phyloP scores from a whole-genome alignment of 1,140 invertebrate species.

The Neotoxoptera formosana region DNA sequence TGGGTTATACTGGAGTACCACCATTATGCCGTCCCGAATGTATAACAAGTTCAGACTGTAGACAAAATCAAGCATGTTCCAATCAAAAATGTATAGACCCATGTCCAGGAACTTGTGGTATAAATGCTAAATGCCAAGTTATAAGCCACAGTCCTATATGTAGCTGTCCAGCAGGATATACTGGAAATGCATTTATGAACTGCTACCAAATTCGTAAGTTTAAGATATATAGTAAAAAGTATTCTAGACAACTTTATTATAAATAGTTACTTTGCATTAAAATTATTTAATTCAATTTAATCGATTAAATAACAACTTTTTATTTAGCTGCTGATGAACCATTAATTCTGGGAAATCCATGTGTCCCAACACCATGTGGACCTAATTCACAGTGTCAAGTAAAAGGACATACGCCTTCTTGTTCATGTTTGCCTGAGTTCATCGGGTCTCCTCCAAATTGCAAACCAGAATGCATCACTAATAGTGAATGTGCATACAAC shows the following conservation, averaged over 20 bases:
- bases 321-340: conserved; percentile 60
- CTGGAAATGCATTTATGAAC: conserved; percentile 76
- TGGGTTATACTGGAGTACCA: conserved; percentile 65
- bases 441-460: conserved; percentile 72
- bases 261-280: background rate
- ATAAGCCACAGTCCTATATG: conserved; percentile 73
- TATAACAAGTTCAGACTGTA: conserved; percentile 67
- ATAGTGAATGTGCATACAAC: conserved; percentile 72
- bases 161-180: conserved; percentile 71
- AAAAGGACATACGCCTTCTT: conserved; percentile 70
- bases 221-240: background rate
- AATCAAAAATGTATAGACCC: conserved; percentile 69
- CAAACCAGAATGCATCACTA: conserved; percentile 72
- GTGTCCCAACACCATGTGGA: conserved; percentile 69
- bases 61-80: conserved; percentile 67
- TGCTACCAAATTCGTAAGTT: conserved; percentile 70
- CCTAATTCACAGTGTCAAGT: conserved; percentile 70
- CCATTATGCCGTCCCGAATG: conserved; percentile 68
- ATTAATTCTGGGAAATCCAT: conserved; percentile 63
- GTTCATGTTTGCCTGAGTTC: conserved; percentile 71
- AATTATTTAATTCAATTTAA: background rate
- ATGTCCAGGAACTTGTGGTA: conserved; percentile 68
- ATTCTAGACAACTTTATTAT: background rate
- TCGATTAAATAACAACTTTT: conserved; percentile 61
- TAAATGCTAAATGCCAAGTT: conserved; percentile 72